These are phyloP conservation scores for Lagocephalus sceleratus DNA, from an alignment of 2,797 vertebrate genomes.

Conservation along the genomic window DNA sequence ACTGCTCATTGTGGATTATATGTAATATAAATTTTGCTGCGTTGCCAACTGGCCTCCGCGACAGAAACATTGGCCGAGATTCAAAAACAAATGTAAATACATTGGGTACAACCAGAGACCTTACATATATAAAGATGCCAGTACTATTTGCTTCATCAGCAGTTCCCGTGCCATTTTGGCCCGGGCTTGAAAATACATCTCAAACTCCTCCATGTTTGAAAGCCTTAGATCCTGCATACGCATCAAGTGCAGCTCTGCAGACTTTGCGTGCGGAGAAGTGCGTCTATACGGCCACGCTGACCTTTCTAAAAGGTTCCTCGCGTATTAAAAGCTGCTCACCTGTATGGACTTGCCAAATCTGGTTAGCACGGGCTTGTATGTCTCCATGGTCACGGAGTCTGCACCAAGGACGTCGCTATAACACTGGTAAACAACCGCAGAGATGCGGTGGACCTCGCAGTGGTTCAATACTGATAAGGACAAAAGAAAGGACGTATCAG, in stretches of 20 bases:
- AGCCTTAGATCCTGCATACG: background rate
- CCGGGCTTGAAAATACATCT: no score
- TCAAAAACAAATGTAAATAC: background rate
- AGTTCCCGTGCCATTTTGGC: no score
- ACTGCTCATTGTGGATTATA: no score
- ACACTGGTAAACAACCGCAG: constrained; percentile 85
- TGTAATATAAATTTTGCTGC: background rate
- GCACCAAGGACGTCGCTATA: constrained; percentile 86
- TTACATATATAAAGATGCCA: no score
- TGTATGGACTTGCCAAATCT: constrained; percentile 73
- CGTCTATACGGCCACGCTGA: constrained; percentile 4
- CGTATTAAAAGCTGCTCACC: constrained; percentile 71
- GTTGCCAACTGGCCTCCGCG: background rate
- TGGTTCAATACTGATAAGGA: constrained; percentile 83
- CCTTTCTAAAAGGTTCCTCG: constrained; percentile 8
- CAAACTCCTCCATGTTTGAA: background rate
- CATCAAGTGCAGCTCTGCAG: background rate
- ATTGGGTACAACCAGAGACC: no score
- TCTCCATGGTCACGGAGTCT: constrained; percentile 84
- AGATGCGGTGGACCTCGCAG: constrained; percentile 85
- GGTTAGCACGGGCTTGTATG: constrained; percentile 81
- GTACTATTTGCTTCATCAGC: no score
- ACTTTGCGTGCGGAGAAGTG: background rate
- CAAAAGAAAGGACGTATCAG: constrained; percentile 15
- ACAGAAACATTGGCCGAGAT: background rate